Percentiles rank a stretch among this genome's conserved stretches.
Conservation (phyloP, 2,113 vertebrate species). For the Calypte anna region DNA sequence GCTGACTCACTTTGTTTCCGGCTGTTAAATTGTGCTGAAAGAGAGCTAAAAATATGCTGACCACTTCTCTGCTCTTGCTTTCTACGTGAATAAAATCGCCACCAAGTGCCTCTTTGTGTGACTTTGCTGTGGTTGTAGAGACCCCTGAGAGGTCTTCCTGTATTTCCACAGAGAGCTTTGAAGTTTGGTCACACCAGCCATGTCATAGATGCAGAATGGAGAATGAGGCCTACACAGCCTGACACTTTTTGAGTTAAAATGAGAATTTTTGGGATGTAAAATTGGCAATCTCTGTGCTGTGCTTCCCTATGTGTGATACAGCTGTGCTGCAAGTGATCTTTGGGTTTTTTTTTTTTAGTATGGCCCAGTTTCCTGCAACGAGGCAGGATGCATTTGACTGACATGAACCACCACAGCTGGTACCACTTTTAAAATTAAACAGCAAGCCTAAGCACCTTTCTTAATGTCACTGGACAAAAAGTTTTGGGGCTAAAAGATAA, state of each 20-base stretch:
- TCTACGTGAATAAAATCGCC: not conserved
- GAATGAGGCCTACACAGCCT: not conserved
- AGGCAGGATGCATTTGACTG: not conserved
- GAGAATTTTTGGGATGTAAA: no score
- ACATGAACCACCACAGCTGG: accelerated
- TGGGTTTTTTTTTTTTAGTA: not conserved
- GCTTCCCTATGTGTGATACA: not conserved
- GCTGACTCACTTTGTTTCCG: slow-evolving; percentile 63
- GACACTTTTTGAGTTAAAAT: not conserved
- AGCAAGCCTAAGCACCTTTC: not conserved
- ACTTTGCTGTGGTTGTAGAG: not conserved
- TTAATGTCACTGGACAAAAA: not conserved
- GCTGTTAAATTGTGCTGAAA: slow-evolving; percentile 57
- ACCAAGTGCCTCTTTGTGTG: not conserved
- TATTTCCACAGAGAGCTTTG: not conserved
- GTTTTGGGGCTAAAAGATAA: not conserved
- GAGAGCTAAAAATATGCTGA: slow-evolving; percentile 60
- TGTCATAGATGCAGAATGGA: not conserved
- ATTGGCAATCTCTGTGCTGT: not conserved
- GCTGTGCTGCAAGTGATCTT: not conserved
- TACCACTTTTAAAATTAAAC: not conserved
- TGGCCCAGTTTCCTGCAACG: not conserved
- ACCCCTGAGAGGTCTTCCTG: not conserved
- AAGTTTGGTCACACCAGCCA: not conserved
- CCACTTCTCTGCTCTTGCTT: not conserved